Evolutionary conservation across 1,140 invertebrate genomes (phyloP).

Genomic region (Drosophila tsacasi): DNA sequence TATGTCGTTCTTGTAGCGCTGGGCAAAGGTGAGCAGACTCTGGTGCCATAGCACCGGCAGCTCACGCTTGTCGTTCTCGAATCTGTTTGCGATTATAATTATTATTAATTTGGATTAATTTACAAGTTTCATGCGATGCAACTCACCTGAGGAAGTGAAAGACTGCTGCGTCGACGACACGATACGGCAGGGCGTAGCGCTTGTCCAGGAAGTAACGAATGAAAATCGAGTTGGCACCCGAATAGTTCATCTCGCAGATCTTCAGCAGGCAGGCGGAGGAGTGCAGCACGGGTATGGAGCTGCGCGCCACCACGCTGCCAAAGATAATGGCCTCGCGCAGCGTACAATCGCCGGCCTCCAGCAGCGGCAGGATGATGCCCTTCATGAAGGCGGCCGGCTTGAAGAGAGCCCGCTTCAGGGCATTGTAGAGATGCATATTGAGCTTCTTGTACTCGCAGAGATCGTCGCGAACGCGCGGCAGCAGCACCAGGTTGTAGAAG

Average conservation of each 20-base stretch:
- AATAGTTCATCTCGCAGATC: constrained; percentile 99
- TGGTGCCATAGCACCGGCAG: constrained; percentile 99
- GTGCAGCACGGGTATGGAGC: constrained; percentile 98
- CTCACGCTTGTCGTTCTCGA: constrained; percentile 92
- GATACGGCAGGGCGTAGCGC: constrained; percentile 98
- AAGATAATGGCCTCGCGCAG: constrained; percentile 98
- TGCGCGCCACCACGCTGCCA: constrained; percentile 95
- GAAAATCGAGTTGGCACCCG: constrained; percentile 98
- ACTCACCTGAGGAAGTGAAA: constrained; percentile 93
- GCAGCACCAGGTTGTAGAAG: constrained; percentile 97
- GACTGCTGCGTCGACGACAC: constrained; percentile 97
- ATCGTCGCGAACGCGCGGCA: constrained; percentile 97
- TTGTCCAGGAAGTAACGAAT: constrained; percentile 98
- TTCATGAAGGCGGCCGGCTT: constrained; percentile 99
- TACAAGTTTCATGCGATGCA: constrained; percentile 8
- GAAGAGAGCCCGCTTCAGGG: constrained; percentile 96
- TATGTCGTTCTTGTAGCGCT: constrained; percentile 98
- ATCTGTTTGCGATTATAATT: constrained; percentile 86
- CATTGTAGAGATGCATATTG: constrained; percentile 98
- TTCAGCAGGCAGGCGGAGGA: constrained; percentile 97
- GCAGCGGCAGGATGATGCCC: constrained; percentile 95
- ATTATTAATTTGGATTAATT: constrained; percentile 24
- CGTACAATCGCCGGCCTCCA: constrained; percentile 96
- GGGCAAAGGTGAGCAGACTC: constrained; percentile 96
- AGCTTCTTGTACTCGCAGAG: constrained; percentile 97